Percentiles rank a stretch among this genome's conserved stretches.
These are phyloP conservation scores for Lasioglossum albipes DNA, from an alignment of 1,140 invertebrate species.

Conservation along the genomic window DNA sequence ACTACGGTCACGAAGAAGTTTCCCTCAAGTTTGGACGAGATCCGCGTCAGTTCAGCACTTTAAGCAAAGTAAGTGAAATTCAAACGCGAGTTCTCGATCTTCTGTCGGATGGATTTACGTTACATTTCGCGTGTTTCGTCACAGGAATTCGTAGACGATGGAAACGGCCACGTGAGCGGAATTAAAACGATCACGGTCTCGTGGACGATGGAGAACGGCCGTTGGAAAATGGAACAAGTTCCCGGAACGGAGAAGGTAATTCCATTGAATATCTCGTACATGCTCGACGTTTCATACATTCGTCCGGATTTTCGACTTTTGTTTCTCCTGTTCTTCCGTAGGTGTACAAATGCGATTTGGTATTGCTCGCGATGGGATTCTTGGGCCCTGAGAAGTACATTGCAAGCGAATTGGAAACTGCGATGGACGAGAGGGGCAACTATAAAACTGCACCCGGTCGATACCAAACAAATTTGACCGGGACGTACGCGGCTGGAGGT, in stretches of 20 bases:
- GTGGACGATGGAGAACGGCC: slow-evolving; percentile 94
- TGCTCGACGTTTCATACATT: too few species aligned
- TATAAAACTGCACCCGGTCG: slow-evolving; percentile 90
- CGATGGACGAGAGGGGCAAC: slow-evolving; percentile 95
- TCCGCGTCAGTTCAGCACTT: slow-evolving; percentile 95
- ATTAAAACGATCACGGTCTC: slow-evolving; percentile 94
- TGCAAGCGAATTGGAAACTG: slow-evolving; percentile 90
- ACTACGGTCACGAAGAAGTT: slow-evolving; percentile 99
- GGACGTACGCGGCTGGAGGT: slow-evolving; percentile 98
- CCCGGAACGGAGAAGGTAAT: slow-evolving; percentile 87
- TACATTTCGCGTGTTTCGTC: slow-evolving; percentile 8
- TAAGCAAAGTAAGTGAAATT: slow-evolving; percentile 86
- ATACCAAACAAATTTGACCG: slow-evolving; percentile 90
- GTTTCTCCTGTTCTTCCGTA: slow-evolving; percentile 51
- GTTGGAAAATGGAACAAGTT: slow-evolving; percentile 97
- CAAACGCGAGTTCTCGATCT: not conserved
- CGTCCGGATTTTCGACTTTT: too few species aligned
- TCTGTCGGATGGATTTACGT: not conserved
- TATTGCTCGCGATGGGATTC: slow-evolving; percentile 99
- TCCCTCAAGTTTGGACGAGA: slow-evolving; percentile 92
- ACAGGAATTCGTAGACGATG: slow-evolving; percentile 95
- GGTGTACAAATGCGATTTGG: slow-evolving; percentile 93
- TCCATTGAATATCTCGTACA: not conserved
- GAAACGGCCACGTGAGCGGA: slow-evolving; percentile 92
- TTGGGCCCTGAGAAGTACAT: slow-evolving; percentile 96